Evolutionary conservation across 2,888 invertebrate genomes (phyloP).

Genomic region (Euplagia quadripunctaria): DNA sequence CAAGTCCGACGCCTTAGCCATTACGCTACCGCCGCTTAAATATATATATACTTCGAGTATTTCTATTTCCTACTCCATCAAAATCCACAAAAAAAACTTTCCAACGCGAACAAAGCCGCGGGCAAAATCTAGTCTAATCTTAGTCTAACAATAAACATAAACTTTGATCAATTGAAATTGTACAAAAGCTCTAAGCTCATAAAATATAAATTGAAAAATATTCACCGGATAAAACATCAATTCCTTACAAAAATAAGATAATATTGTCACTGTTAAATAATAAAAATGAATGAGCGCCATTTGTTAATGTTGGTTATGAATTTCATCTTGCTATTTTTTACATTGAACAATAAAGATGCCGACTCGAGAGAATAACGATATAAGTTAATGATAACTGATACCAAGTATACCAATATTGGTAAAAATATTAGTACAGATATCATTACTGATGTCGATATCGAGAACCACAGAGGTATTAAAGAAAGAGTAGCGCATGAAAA

Average conservation of each 20-base stretch:
- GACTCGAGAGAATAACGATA: background rate
- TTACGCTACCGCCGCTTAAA: too few relatives aligned
- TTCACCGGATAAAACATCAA: constrained; percentile 10
- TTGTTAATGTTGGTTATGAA: constrained; percentile 24
- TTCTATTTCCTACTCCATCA: too few relatives aligned
- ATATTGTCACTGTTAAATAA: constrained; percentile 24
- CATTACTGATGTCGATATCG: background rate
- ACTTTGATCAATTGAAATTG: too few relatives aligned
- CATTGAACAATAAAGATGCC: background rate
- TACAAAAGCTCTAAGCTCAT: too few relatives aligned
- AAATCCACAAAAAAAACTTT: too few relatives aligned
- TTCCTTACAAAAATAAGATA: constrained; percentile 17
- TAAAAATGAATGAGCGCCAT: constrained; percentile 27
- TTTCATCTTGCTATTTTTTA: constrained; percentile 18
- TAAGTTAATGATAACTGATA: background rate
- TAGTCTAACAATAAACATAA: too few relatives aligned
- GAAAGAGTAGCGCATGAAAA: background rate
- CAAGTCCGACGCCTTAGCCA: too few relatives aligned
- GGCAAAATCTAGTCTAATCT: too few relatives aligned
- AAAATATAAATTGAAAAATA: too few relatives aligned
- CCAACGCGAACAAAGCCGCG: too few relatives aligned
- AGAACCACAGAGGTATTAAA: background rate
- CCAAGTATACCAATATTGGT: background rate
- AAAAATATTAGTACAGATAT: background rate
- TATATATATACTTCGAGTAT: too few relatives aligned